Evolutionary conservation across 2,888 invertebrate genomes (phyloP).

Genomic region (Blomia tropicalis): DNA sequence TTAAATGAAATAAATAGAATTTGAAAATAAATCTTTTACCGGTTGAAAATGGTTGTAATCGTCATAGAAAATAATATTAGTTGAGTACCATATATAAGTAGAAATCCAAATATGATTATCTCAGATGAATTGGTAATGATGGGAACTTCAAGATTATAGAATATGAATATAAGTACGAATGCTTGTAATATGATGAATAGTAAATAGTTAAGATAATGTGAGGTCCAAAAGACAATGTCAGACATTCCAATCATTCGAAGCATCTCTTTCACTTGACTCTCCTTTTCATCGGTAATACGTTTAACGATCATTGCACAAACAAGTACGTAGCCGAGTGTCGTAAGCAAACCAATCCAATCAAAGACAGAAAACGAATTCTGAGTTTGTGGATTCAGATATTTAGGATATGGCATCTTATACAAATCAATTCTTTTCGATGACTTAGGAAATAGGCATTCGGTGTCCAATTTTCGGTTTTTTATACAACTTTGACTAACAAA

Average conservation of each 20-base stretch:
- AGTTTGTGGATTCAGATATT: neutral
- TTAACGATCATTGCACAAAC: conserved; percentile 26
- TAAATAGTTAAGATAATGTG: conserved; percentile 28
- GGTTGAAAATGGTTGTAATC: conserved; percentile 28
- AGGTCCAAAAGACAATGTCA: conserved; percentile 28
- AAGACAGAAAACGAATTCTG: conserved; percentile 2
- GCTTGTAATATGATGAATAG: conserved; percentile 25
- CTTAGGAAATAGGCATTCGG: neutral
- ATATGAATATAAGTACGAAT: conserved; percentile 9
- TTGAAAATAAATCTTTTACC: neutral
- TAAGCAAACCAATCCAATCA: conserved; percentile 20
- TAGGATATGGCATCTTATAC: conserved; percentile 3
- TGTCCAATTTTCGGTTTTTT: neutral
- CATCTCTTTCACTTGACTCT: conserved; percentile 28
- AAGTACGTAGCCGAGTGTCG: conserved; percentile 25
- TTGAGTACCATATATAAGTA: conserved; percentile 23
- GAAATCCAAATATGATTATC: conserved; percentile 22
- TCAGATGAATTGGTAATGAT: conserved; percentile 4
- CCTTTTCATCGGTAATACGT: conserved; percentile 29
- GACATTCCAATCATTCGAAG: conserved; percentile 30
- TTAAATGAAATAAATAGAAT: neutral
- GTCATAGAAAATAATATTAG: conserved; percentile 27
- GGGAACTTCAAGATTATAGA: conserved; percentile 3
- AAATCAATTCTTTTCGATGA: neutral
- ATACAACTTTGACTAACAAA: neutral